Base-by-base conservation (phyloP, 2,888 invertebrate species). In the Pammene aurita region DNA sequence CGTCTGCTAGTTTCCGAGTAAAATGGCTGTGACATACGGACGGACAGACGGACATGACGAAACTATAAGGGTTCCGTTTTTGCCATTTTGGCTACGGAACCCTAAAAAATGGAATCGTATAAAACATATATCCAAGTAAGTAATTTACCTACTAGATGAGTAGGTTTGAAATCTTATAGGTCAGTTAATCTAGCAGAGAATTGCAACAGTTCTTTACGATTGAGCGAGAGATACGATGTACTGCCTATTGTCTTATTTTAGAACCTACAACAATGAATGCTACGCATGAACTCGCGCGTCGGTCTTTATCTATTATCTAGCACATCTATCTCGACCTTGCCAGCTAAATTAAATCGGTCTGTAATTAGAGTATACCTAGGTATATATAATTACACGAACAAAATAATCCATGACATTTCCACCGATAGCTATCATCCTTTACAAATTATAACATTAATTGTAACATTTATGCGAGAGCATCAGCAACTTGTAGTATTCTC, bases 161-260 rank as follows among this genome's bases (percentile, higher is more conserved):
- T 38, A 56, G 42, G 42, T 57, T 50, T 58, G 44, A 46, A 42
- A 56, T 26, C 52, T 42, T 52, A 52, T 44, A 71, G 60, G 54
- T 44, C 52, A 65, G 48, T 65, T 55, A 60, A 65, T 69, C 48
- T 60, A 48, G 58, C 48, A 34, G 46, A 52, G 63, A 65, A 64
- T 78, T 79, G 79, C 79, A 76, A 76, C 72, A 79, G 73, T 74
- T 58, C 75, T 75, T 72, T 76, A 72, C 74, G 72, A 80, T 80
- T 74, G 71, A 74, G 63, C 52, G 61, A 72, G 72, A 75, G 74
- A 80, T 77, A 72, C 76, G 72, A 77, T 76, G 77, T 77, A 76
- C 72, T 71, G 73, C 70, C 82, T 77, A 84, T 84, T 85, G 84
- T 85, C 77, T 75, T 79, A 78, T 78, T 82, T 82, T 80, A 77